Base-by-base conservation (phyloP, 2,113 vertebrate genomes). In the Propithecus coquereli region DNA sequence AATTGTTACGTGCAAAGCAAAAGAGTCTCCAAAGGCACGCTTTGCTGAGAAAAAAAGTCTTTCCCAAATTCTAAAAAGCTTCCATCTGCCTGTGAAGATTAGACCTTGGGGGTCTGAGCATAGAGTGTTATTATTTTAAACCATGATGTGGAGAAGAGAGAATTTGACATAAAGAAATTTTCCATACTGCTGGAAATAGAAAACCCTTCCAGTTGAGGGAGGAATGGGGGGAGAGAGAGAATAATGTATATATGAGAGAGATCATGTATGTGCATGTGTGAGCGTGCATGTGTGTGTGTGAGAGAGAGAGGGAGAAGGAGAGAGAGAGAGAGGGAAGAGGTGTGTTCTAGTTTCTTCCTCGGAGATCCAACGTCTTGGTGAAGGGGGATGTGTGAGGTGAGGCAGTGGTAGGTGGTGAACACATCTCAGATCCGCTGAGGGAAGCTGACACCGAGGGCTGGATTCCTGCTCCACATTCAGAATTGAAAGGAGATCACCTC, bases 21-120 rank as follows among this genome's bases (percentile, higher is more conserved):
- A 20, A 92, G 25, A 47, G 54, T 84, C 86, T 84, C 85, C 32
- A 82, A 65, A 73, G 66, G 47, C 43, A 17, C 20, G 61, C 47
- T 88, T 91, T 85, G 71, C 32, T 50, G 66, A 89, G 84, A 68
- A 91, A 54, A 52, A 90, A 63, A 73, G 27, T 94, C 59, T 66
- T 45, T 52, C 47, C 61, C 40, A 52, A 73, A 89, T 94, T 84
- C 91, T 73, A 40, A 54, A 59, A 85, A 63, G 71, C 43, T 82
- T 93, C 90, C 54, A 37, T 70, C 83, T 93, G 45, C 45, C 11
- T 18, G 30, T 57, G 45, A 86, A 71, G n/a, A 63, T 43, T 54
- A 71, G 68, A 86, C 80, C 70, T 87, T 63, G 40, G 85, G 87
- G 70, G 71, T 59, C 63, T 87, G 86, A 89, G 76, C n/a, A 66